Conservation (phyloP, 2,888 invertebrate species). For the Zhuqinia jingwanae region DNA sequence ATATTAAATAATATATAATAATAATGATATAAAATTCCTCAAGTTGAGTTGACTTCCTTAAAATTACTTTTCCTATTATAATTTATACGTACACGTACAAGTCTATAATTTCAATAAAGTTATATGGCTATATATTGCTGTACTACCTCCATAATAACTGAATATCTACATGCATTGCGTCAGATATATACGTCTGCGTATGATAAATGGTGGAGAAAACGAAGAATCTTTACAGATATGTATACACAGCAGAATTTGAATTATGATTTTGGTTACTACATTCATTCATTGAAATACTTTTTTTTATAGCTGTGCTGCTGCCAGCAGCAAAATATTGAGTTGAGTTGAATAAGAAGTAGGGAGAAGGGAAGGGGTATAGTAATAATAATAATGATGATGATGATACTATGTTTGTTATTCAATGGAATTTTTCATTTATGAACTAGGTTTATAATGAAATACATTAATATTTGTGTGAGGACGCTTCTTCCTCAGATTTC, state of each 20-base stretch:
- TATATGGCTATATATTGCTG: background rate
- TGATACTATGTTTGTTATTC: constrained; percentile 38
- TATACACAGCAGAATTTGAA: constrained; percentile 52
- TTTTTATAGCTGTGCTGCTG: constrained; percentile 24
- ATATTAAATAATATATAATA: no score
- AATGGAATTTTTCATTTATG: constrained; percentile 64
- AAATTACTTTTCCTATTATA: constrained; percentile 30
- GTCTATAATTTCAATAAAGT: background rate
- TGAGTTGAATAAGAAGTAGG: constrained; percentile 31
- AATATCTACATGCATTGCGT: background rate
- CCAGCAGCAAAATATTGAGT: constrained; percentile 43
- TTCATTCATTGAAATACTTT: constrained; percentile 55
- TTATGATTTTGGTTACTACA: constrained; percentile 64
- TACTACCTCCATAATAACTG: background rate
- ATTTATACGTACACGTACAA: background rate
- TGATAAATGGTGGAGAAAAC: background rate
- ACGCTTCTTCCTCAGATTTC: background rate
- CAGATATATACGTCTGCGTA: background rate
- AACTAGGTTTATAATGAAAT: constrained; percentile 13
- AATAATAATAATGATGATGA: background rate
- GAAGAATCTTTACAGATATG: no score
- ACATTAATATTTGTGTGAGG: background rate
- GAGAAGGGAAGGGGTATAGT: background rate
- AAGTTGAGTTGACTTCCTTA: constrained; percentile 33
- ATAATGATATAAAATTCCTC: constrained; percentile 59